Evolutionary conservation across 2,113 vertebrate species (phyloP), one percentile per base, ranked within the genome.

Genomic region (Psilopogon haemacephalus): DNA sequence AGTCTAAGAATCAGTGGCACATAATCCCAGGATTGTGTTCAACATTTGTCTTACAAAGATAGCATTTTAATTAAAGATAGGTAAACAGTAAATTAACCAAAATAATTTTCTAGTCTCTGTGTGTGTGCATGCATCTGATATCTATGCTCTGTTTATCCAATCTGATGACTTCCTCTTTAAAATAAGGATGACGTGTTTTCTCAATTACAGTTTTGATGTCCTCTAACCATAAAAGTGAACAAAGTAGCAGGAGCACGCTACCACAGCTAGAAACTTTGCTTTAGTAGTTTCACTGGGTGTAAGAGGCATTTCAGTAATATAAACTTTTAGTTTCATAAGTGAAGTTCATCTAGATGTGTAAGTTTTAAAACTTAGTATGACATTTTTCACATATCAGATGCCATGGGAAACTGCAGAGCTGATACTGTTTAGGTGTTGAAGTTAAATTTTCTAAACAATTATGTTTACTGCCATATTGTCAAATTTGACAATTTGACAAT

Each of bases 21-120:
- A 64, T 87, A 94, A 94, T 95, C 84, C 94, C 27, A 80, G 84
- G 87, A 91, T 87, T 95, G 86, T 59, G 37, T 52, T 56, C 18
- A 78, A 27, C 26, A 71, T 92, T 88, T 91, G 59, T 65, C 24
- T 86, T 86, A 32, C 44, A 78, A 89, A 83, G n/a, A 94, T 60
- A 94, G 5, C 42, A 90, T 90, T 90, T 90, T 72, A 95, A 88
- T 91, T 88, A 92, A 68, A 81, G 64, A 75, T 77, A 75, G 83
- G 84, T 93, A 93, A 95, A 95, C 88, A 93, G 18, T 18, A 68
- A 64, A 83, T 88, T 91, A 90, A 71, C 19, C 9, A 84, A 71
- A 92, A 89, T 95, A 42, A 75, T 81, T 85, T 88, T 70, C 58
- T 78, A 71, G 30, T 59, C 55, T 62, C 6, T 69, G 26, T 72